These are phyloP conservation scores for Pammene fasciana DNA, from an alignment of 2,888 invertebrate genomes.

Conservation along the genomic window DNA sequence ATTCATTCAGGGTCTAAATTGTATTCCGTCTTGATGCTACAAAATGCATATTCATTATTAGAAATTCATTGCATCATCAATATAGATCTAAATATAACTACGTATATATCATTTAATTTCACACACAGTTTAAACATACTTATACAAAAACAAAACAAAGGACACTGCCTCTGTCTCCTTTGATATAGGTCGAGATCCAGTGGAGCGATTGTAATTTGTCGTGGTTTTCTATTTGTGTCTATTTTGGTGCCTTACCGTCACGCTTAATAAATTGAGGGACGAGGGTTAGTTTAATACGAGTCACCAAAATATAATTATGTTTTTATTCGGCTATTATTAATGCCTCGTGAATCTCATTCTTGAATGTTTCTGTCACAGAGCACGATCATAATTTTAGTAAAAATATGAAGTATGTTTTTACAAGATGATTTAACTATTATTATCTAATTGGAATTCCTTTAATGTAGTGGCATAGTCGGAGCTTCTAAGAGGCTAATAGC, in stretches of 20 bases:
- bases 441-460: neutral
- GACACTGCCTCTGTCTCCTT: constrained; percentile 18
- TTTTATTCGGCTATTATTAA: constrained; percentile 28
- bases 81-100: neutral
- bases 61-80: neutral
- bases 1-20: neutral
- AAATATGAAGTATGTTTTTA: neutral
- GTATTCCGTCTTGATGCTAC: neutral
- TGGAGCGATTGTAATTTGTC: constrained; percentile 37
- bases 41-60: too few species aligned
- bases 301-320: constrained; percentile 25
- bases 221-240: constrained; percentile 38
- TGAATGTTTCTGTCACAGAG: constrained; percentile 5
- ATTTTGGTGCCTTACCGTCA: constrained; percentile 33
- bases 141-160: constrained; percentile 27
- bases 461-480: neutral
- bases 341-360: neutral
- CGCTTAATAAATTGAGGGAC: constrained; percentile 37
- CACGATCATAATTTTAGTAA: neutral
- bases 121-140: constrained; percentile 4
- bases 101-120: constrained; percentile 1
- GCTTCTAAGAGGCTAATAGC: constrained; percentile 2
- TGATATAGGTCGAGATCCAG: constrained; percentile 39
- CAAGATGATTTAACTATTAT: neutral
- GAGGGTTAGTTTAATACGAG: constrained; percentile 34